Percentiles rank a stretch among this genome's conserved stretches.
These are phyloP conservation scores for Drosophila obscura DNA, from an alignment of 1,140 invertebrate genomes.

Conservation along the genomic window DNA sequence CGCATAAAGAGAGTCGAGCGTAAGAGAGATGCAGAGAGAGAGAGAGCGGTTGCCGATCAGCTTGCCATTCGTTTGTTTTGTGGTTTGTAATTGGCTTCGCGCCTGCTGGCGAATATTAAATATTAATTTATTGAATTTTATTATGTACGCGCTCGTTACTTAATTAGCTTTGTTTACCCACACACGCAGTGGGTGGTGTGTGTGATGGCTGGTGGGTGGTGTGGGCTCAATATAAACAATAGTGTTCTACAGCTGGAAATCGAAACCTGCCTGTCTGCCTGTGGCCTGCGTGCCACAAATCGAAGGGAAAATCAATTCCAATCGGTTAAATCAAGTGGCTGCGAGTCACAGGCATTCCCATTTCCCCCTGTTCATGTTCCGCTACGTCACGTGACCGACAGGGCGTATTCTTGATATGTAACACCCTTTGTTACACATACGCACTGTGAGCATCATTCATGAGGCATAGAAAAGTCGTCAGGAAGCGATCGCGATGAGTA, in stretches of 20 bases:
- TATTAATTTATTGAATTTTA: constrained; percentile 64
- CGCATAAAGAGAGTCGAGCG: too few relatives aligned
- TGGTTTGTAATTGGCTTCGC: constrained; percentile 41
- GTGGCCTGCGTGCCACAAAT: neutral
- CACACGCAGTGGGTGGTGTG: constrained; percentile 6
- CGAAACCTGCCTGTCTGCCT: neutral
- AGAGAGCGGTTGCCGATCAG: constrained; percentile 3
- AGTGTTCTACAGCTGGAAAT: neutral
- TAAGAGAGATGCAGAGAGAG: constrained; percentile 1
- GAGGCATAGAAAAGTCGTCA: constrained; percentile 1
- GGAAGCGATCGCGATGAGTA: constrained; percentile 6
- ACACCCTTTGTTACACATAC: constrained; percentile 26
- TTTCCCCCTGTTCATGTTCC: neutral
- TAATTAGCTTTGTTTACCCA: constrained; percentile 46
- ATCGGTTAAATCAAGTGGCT: neutral
- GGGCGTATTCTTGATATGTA: constrained; percentile 54
- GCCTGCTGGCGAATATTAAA: constrained; percentile 45
- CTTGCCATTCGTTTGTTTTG: constrained; percentile 23
- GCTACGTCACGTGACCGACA: constrained; percentile 25
- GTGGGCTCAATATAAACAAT: too few relatives aligned
- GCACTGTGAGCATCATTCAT: constrained; percentile 28
- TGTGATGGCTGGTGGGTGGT: too few relatives aligned
- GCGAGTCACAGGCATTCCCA: constrained; percentile 2
- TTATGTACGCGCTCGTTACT: constrained; percentile 39
- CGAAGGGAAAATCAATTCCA: constrained; percentile 4